Evolutionary conservation across 2,888 invertebrate species (phyloP), one percentile per base, ranked within the genome.

Genomic region (Ptilodon capucinus): DNA sequence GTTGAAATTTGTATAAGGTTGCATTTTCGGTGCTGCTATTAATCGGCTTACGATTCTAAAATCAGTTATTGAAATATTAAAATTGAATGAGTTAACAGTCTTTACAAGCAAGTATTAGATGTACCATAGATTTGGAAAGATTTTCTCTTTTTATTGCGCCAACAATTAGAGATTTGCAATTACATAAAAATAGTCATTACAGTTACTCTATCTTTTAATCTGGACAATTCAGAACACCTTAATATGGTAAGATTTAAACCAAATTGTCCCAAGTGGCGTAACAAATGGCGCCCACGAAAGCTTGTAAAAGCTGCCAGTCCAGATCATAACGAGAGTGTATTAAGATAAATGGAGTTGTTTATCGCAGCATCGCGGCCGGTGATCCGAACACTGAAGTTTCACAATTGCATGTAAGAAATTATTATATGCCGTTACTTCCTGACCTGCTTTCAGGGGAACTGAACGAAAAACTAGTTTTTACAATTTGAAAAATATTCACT

Each of bases 381-480:
- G 35, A 35, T 16, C 35, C 17, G 9, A 35, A 18, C 2, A 35
- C n/a, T 38, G 38, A n/a, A 19, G 36, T 38, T 19, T 38, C 38
- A 19, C 19, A 38, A 38, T 19, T 38, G 38, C 19, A 38, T 38
- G 38, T 19, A 38, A 38, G 19, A 38, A 38, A 19, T 38, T 38
- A 19, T 19, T 18, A 19, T 19, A 38, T 0, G 14, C 16, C 35
- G 38, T 38, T 38, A 19, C 38, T 19, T 19, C n/a, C 19, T 38
- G 19, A 38, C 19, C 38, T 5, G 19, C n/a, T 38, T 38, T 38
- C 19, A 38, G 19, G 19, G 38, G 19, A 38, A 19, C 35, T 14
- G 7, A 34, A 34, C 34, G 8, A 14, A 14, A 2, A 36, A 32
- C 32, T 14, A 32, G 32, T 14, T 6, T 28, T 28, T 14, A 14